Evolutionary conservation across 2,113 vertebrate genomes (phyloP).

Genomic region (Gasterosteus aculeatus): DNA sequence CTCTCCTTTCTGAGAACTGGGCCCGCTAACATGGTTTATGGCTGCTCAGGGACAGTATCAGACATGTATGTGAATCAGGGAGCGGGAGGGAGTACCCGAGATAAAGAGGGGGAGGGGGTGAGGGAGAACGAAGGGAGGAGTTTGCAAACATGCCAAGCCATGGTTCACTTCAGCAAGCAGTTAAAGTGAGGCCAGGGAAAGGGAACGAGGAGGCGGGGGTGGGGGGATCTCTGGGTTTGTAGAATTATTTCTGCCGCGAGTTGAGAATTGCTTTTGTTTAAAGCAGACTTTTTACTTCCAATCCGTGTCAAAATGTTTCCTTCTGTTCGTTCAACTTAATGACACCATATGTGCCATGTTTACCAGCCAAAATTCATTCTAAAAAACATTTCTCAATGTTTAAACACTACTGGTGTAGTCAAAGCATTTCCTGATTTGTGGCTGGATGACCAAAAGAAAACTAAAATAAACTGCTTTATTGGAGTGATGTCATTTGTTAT

Average conservation of each 20-base stretch:
- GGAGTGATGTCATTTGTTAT: background rate
- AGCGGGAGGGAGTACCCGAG: slow-evolving; percentile 32
- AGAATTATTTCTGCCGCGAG: slow-evolving; percentile 44
- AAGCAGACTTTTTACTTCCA: background rate
- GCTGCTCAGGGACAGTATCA: slow-evolving; percentile 77
- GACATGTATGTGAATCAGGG: slow-evolving; percentile 71
- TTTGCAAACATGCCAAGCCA: slow-evolving; percentile 79
- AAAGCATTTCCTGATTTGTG: background rate
- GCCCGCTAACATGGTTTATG: slow-evolving; percentile 76
- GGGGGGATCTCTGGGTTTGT: slow-evolving; percentile 26
- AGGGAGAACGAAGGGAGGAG: slow-evolving; percentile 65
- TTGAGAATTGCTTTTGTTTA: slow-evolving; percentile 35
- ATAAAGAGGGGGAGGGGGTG: slow-evolving; percentile 9
- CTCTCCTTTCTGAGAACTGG: slow-evolving; percentile 79
- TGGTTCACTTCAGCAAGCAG: slow-evolving; percentile 80
- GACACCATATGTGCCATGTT: background rate
- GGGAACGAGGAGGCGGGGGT: slow-evolving; percentile 40
- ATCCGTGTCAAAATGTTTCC: background rate
- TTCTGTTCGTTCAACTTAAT: background rate
- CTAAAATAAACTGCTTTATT: background rate
- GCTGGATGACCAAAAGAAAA: background rate
- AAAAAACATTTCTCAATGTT: background rate
- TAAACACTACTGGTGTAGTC: background rate
- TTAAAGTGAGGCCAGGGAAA: slow-evolving; percentile 78
- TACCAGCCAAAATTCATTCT: background rate